phyloP scores from a whole-genome alignment of 2,888 invertebrate genomes.

The Charanyca ferruginea region DNA sequence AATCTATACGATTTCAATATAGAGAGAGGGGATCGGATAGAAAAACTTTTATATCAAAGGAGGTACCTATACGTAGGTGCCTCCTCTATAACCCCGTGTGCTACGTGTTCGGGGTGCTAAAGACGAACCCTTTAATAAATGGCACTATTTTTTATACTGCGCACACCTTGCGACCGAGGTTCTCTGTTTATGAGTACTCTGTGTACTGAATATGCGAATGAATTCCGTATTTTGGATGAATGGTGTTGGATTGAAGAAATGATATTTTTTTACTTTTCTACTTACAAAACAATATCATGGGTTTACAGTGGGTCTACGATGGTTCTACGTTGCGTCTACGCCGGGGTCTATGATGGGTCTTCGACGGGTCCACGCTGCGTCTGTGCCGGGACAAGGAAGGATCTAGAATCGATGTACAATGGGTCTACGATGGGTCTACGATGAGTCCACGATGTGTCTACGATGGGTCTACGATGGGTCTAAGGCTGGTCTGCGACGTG shows the following conservation, averaged over 20 bases:
- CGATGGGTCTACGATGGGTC: no score
- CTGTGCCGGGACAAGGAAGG: no score
- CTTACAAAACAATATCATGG: no score
- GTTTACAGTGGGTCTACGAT: no score
- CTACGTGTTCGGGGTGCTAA: constrained; percentile 81
- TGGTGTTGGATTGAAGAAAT: constrained; percentile 26
- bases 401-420: no score
- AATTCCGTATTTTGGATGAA: constrained; percentile 6
- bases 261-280: no score
- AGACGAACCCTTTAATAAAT: constrained; percentile 87
- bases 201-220: constrained; percentile 82
- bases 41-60: constrained; percentile 87
- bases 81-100: constrained; percentile 77
- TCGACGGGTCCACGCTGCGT: no score
- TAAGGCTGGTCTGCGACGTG: no score
- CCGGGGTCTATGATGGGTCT: no score
- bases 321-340: no score
- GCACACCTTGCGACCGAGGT: constrained; percentile 84
- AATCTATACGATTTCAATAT: constrained; percentile 86
- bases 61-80: constrained; percentile 66
- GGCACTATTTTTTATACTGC: constrained; percentile 84
- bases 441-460: no score
- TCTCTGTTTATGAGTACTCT: constrained; percentile 82
- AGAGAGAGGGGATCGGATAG: constrained; percentile 67
- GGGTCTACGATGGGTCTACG: no score